A percentile compares a stretch with the other conserved stretches of the same genome.
These are phyloP conservation scores for Fistularia commersonii DNA, from an alignment of 2,797 vertebrate species.

Conservation along the genomic window DNA sequence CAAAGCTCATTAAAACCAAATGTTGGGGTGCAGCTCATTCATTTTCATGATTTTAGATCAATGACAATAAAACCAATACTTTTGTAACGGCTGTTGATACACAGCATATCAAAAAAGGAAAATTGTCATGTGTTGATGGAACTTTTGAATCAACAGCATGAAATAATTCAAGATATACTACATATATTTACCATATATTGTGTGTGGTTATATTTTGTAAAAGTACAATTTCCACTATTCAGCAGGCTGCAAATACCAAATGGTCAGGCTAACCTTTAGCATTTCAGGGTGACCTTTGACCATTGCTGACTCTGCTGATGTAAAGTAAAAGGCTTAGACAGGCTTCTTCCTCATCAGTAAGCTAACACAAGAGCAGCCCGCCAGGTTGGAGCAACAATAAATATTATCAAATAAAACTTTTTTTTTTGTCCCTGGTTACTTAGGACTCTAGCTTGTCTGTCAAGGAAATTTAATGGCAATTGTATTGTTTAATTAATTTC, in stretches of 20 bases:
- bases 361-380: conserved; percentile 2
- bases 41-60: no score
- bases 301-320: conserved; percentile 31
- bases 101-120: background rate
- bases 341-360: conserved; percentile 18
- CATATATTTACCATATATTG: background rate
- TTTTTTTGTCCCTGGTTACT: background rate
- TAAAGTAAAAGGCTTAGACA: conserved; percentile 29
- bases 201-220: background rate
- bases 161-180: background rate
- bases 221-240: conserved; percentile 13
- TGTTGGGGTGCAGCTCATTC: background rate
- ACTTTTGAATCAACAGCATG: background rate
- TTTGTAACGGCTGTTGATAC: conserved; percentile 11
- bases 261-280: conserved; percentile 27
- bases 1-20: conserved; percentile 28
- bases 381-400: background rate
- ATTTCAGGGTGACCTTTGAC: conserved; percentile 34
- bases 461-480: no score
- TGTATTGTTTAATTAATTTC: no score
- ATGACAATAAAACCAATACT: no score
- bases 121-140: no score
- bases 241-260: conserved; percentile 16
- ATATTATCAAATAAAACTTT: background rate
- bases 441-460: no score